These are phyloP conservation scores for Thaleichthys pacificus DNA, from an alignment of 2,797 vertebrate genomes.

Conservation along the genomic window DNA sequence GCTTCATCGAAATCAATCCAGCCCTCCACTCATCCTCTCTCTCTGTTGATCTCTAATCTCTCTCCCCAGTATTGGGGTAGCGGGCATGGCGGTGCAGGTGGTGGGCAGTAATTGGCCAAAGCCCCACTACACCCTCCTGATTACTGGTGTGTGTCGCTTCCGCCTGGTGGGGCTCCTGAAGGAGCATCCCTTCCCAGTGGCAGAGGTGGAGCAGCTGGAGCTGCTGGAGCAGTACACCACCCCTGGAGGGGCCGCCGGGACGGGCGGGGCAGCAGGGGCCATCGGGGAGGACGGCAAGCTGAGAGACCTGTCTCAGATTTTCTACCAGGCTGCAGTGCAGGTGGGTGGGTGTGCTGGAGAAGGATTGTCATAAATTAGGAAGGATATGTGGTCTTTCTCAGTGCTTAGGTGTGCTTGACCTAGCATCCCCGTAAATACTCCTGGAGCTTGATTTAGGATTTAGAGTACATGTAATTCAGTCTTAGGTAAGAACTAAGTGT, in stretches of 20 bases:
- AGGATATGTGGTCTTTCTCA: not conserved
- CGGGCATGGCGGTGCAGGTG: constrained; percentile 91
- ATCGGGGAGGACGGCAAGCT: constrained; percentile 75
- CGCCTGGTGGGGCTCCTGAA: constrained; percentile 83
- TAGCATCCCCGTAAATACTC: too few relatives aligned
- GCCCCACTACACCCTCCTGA: constrained; percentile 92
- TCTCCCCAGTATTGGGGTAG: constrained; percentile 87
- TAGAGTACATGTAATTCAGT: too few relatives aligned
- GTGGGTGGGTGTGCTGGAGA: constrained; percentile 58
- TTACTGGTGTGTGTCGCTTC: constrained; percentile 93
- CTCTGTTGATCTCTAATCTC: not conserved
- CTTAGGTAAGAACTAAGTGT: too few relatives aligned
- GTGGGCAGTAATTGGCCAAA: constrained; percentile 99
- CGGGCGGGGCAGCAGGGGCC: constrained; percentile 32
- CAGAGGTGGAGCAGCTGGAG: constrained; percentile 92
- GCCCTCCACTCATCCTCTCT: not conserved
- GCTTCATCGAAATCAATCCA: not conserved
- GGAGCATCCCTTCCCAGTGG: constrained; percentile 88
- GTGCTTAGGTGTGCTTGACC: too few relatives aligned
- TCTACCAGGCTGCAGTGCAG: constrained; percentile 91
- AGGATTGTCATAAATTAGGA: not conserved
- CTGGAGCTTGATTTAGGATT: too few relatives aligned
- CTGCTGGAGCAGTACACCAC: constrained; percentile 85
- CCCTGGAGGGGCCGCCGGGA: constrained; percentile 18
- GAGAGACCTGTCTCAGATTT: constrained; percentile 85